A percentile compares a stretch with the other conserved stretches of the same genome.
Evolutionary conservation across 2,797 vertebrate genomes (phyloP).

Genomic region (Lutjanus campechanus): DNA sequence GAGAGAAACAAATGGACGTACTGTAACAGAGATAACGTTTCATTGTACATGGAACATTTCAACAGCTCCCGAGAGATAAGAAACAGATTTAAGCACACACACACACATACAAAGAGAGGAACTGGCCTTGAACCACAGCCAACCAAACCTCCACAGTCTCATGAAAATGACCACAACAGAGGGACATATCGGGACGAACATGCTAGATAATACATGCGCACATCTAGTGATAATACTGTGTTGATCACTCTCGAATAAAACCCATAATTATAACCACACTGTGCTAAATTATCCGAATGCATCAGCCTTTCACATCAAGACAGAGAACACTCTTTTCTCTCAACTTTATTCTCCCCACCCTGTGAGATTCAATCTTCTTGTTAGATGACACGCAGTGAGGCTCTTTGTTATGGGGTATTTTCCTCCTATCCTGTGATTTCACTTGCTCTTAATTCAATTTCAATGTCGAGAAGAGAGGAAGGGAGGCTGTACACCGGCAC

Average conservation of each 20-base stretch:
- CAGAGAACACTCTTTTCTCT: slow-evolving; percentile 56
- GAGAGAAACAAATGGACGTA: slow-evolving; percentile 65
- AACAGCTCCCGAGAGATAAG: slow-evolving; percentile 46
- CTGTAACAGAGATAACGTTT: slow-evolving; percentile 62
- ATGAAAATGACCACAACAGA: slow-evolving; percentile 52
- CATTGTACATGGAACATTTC: slow-evolving; percentile 65
- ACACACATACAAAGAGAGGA: neutral
- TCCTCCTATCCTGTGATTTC: slow-evolving; percentile 80
- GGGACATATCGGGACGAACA: neutral
- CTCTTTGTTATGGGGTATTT: slow-evolving; percentile 65
- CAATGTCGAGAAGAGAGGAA: slow-evolving; percentile 54
- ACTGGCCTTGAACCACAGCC: slow-evolving; percentile 50
- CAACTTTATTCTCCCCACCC: slow-evolving; percentile 38
- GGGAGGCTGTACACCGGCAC: slow-evolving; percentile 38
- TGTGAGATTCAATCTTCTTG: slow-evolving; percentile 77
- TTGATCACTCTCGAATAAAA: slow-evolving; percentile 50
- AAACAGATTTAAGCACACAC: slow-evolving; percentile 24
- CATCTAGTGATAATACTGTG: slow-evolving; percentile 22
- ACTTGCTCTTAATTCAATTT: slow-evolving; percentile 81
- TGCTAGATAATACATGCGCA: slow-evolving; percentile 11
- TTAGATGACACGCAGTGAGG: slow-evolving; percentile 64
- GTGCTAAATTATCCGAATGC: slow-evolving; percentile 49
- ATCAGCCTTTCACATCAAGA: slow-evolving; percentile 48
- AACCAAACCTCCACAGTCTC: slow-evolving; percentile 26
- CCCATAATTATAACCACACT: slow-evolving; percentile 62